These are phyloP conservation scores for Pandemis heparana DNA, from an alignment of 2,888 invertebrate genomes.

Conservation along the genomic window DNA sequence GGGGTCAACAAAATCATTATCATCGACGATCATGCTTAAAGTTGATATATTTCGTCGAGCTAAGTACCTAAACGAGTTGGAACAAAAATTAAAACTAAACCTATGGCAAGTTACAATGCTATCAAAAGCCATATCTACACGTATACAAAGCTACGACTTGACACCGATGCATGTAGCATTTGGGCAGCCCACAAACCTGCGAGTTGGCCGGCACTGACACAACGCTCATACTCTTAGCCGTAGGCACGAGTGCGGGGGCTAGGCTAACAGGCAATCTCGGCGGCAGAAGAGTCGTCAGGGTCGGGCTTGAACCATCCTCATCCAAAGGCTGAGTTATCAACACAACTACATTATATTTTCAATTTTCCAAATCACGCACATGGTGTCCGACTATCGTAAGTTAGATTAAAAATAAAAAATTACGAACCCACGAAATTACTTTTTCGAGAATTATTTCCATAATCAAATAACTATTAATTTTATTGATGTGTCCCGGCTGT, in stretches of 20 bases:
- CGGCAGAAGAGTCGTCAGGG: constrained; percentile 68
- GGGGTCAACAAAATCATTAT: not conserved
- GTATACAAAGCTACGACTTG: constrained; percentile 29
- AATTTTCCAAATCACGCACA: not conserved
- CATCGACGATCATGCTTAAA: not conserved
- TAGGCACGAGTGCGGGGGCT: constrained; percentile 53
- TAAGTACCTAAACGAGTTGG: not conserved
- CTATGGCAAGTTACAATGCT: constrained; percentile 14
- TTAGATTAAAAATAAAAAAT: not conserved
- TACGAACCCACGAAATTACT: not conserved
- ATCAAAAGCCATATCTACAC: constrained; percentile 12
- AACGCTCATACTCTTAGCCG: constrained; percentile 59
- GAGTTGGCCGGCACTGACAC: constrained; percentile 55
- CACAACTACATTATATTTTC: constrained; percentile 23
- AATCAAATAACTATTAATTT: too few species aligned
- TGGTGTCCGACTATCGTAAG: not conserved
- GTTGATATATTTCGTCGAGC: not conserved
- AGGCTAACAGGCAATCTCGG: constrained; percentile 61
- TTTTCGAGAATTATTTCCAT: not conserved
- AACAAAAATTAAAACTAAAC: not conserved
- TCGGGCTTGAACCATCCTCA: constrained; percentile 63
- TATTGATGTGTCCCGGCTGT: too few species aligned
- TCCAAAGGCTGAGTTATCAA: constrained; percentile 54
- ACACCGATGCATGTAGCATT: constrained; percentile 34
- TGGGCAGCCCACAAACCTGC: constrained; percentile 61